Base-by-base conservation (phyloP, 2,113 vertebrate species). In the Petroica traversi region DNA sequence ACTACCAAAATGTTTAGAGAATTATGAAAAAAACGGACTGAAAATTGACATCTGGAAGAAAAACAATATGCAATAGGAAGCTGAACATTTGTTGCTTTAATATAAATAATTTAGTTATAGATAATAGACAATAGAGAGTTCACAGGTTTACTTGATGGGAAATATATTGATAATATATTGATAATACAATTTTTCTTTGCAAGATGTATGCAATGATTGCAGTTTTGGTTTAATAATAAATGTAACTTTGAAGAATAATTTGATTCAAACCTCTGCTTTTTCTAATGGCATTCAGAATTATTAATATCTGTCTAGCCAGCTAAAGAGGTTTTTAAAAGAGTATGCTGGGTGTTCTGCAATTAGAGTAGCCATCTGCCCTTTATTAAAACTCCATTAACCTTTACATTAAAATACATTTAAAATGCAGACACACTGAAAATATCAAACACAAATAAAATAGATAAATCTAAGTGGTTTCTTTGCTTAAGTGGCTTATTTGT, bases 321-420 rank as follows among this genome's bases (percentile, higher is more conserved):
- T 97, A 97, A 98, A 97, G 97, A 98, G 97, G 97, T 97, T 97
- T 97, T 98, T 97, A 97, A 98, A 96, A 98, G 97, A 97, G 97
- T 97, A 75, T 64, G 71, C 90, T 26, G 95, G 91, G 83, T 97
- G 94, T 96, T 95, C 95, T 91, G 76, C 93, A 91, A 94, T 93
- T 94, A 96, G 77, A 96, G 95, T 94, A 75, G 95, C 93, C 95
- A 76, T 95, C 96, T 93, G 96, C 96, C 96, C 97, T 98, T 97
- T 97, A 96, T 97, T 96, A 97, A 97, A 89, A 96, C 95, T 91
- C 78, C 91, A 93, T 97, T 97, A 97, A 97, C 97, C 97, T 98
- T 97, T 93, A 88, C 95, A 97, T 97, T 96, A 98, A 98, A 97
- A 97, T 77, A 75, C 88, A 84, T 95, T 98, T 97, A 97, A 96